These are phyloP conservation scores for Nibea albiflora DNA, from an alignment of 2,113 vertebrate genomes.

Conservation along the genomic window DNA sequence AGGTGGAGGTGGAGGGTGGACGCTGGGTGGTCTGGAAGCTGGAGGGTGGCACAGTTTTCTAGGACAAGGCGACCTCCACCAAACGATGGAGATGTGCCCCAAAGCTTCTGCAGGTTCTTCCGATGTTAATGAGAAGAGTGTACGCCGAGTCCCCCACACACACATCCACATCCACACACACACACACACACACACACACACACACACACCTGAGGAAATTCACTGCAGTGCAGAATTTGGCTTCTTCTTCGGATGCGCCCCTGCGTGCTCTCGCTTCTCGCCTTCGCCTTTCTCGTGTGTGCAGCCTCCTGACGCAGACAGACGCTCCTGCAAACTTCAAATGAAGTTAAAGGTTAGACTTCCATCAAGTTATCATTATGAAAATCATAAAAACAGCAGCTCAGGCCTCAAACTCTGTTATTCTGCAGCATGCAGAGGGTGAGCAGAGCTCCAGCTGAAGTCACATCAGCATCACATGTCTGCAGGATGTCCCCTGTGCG, in stretches of 20 bases:
- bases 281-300: background rate
- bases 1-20: background rate
- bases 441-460: background rate
- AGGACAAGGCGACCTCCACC: slow-evolving; percentile 61
- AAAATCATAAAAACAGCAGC: background rate
- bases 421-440: background rate
- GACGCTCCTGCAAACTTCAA: slow-evolving; percentile 48
- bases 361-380: background rate
- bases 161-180: background rate
- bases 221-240: slow-evolving; percentile 67
- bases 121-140: slow-evolving; percentile 45
- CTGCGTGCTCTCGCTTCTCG: slow-evolving; percentile 16
- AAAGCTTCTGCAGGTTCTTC: slow-evolving; percentile 27
- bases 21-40: slow-evolving; percentile 11
- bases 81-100: slow-evolving; percentile 26
- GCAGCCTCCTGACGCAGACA: slow-evolving; percentile 41
- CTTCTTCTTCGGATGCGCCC: slow-evolving; percentile 26
- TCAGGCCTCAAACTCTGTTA: background rate
- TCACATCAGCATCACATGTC: background rate
- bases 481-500: too few species aligned
- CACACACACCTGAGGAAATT: slow-evolving; percentile 60
- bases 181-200: slow-evolving; percentile 4
- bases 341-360: slow-evolving; percentile 35
- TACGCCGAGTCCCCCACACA: background rate
- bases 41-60: slow-evolving; percentile 42